These are phyloP conservation scores for Neolamprologus sp. DNA, from an alignment of 2,113 vertebrate species.

Conservation along the genomic window DNA sequence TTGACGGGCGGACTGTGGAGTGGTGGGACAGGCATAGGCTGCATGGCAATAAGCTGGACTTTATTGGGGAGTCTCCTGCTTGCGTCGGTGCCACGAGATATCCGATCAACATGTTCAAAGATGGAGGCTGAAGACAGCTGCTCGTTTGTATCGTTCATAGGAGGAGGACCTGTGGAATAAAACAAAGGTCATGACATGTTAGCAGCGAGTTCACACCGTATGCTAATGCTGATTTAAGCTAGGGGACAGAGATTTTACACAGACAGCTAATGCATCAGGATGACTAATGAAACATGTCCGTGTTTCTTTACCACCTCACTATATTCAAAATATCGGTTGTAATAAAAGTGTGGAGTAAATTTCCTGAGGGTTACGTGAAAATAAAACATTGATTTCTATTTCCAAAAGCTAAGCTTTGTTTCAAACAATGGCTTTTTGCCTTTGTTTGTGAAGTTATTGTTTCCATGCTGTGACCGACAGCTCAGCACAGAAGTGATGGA, in stretches of 20 bases:
- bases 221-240: background rate
- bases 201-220: background rate
- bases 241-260: background rate
- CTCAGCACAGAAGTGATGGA: slow-evolving; percentile 42
- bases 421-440: background rate
- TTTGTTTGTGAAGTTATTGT: slow-evolving; percentile 22
- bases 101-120: slow-evolving; percentile 91
- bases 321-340: background rate
- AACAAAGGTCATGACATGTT: background rate
- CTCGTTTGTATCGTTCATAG: slow-evolving; percentile 69
- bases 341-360: background rate
- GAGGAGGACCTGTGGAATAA: slow-evolving; percentile 75
- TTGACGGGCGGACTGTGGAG: slow-evolving; percentile 70
- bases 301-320: background rate
- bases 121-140: slow-evolving; percentile 89
- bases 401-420: background rate
- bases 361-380: background rate
- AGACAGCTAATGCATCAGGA: background rate
- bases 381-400: background rate
- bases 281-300: background rate
- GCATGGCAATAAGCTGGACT: slow-evolving; percentile 97
- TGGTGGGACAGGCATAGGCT: slow-evolving; percentile 84
- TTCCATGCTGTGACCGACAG: slow-evolving; percentile 24
- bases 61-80: slow-evolving; percentile 84
- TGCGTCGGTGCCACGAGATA: slow-evolving; percentile 81